phyloP scores from a whole-genome alignment of 1,140 invertebrate genomes.

The Mizuhopecten yessoensis region DNA sequence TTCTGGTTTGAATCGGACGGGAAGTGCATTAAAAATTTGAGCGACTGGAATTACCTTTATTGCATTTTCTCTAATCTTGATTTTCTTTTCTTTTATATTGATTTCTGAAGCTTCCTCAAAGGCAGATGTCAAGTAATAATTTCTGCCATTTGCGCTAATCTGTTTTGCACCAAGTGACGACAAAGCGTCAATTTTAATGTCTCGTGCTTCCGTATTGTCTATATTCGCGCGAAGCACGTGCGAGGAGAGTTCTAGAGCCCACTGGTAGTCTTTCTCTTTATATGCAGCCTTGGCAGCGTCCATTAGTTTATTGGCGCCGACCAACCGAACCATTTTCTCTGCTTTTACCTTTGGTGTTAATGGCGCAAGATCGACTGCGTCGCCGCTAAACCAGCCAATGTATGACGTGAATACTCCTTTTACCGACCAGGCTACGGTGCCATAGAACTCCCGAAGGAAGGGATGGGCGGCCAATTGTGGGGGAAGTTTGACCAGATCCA shows the following conservation, averaged over 20 bases:
- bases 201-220: constrained; percentile 65
- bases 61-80: constrained; percentile 44
- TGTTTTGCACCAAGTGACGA: constrained; percentile 68
- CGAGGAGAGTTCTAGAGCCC: constrained; percentile 74
- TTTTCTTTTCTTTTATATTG: constrained; percentile 43
- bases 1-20: constrained; percentile 69
- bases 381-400: constrained; percentile 78
- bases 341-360: constrained; percentile 69
- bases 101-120: constrained; percentile 69
- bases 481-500: constrained; percentile 66
- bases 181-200: constrained; percentile 68
- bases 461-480: constrained; percentile 65
- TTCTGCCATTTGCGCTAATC: constrained; percentile 73
- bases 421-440: constrained; percentile 75
- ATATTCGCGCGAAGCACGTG: constrained; percentile 60
- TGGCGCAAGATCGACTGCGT: constrained; percentile 73
- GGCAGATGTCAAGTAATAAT: constrained; percentile 74
- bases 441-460: constrained; percentile 74
- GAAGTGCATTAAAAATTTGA: constrained; percentile 62
- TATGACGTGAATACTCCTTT: constrained; percentile 74
- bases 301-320: constrained; percentile 67
- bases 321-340: constrained; percentile 66
- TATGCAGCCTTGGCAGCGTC: constrained; percentile 67
- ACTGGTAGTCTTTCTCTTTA: constrained; percentile 71
- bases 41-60: constrained; percentile 63